These are phyloP conservation scores for Pristionchus fissidentatus DNA, from an alignment of 2,888 invertebrate species.

Conservation along the genomic window DNA sequence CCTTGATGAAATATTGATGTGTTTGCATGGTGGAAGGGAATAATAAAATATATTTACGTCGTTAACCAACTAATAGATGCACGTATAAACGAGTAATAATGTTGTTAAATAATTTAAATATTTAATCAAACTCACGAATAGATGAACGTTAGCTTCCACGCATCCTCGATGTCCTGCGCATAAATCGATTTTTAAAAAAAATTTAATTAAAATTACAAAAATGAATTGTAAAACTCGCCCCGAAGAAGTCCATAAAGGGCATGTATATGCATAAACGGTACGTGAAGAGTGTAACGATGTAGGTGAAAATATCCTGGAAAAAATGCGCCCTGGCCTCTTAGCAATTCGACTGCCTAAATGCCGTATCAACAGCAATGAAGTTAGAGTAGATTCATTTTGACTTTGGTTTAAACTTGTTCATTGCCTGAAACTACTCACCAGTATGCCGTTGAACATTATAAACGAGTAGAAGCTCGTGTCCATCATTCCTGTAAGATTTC, in stretches of 20 bases:
- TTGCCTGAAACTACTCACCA: neutral
- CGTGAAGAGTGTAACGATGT: conserved; percentile 11
- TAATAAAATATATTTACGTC: too few species aligned
- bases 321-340: neutral
- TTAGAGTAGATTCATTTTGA: too few species aligned
- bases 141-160: conserved; percentile 25
- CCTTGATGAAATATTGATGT: too few species aligned
- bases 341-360: too few species aligned
- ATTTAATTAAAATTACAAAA: neutral
- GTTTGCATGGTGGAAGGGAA: too few species aligned
- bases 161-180: neutral
- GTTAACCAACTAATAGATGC: too few species aligned
- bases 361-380: too few species aligned
- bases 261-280: conserved; percentile 35
- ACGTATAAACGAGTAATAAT: too few species aligned
- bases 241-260: conserved; percentile 46
- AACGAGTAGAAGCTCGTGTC: conserved; percentile 40
- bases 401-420: too few species aligned
- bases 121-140: conserved; percentile 19
- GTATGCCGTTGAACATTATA: conserved; percentile 39
- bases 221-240: neutral
- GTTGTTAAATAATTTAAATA: too few species aligned
- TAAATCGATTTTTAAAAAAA: neutral
- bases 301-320: conserved; percentile 24
- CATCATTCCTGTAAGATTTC: conserved; percentile 1